A percentile compares a stretch with the other conserved stretches of the same genome.
phyloP scores from a whole-genome alignment of 2,113 vertebrate genomes.

The Telmatochromis sp. region DNA sequence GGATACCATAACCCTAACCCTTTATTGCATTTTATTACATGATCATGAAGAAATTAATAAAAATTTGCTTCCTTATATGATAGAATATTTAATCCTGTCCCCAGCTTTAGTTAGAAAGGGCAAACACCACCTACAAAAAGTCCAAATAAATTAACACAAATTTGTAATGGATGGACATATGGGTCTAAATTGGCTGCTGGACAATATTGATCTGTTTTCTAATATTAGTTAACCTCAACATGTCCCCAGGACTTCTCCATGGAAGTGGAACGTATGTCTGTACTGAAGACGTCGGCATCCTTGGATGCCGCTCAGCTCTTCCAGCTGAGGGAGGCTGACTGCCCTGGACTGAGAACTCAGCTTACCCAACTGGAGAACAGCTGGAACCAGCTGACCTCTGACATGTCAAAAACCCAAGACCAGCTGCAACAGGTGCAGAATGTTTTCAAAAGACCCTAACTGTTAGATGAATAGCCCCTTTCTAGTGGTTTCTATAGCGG shows the following conservation, averaged over 20 bases:
- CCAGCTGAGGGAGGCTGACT: slow-evolving; percentile 73
- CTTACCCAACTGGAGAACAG: slow-evolving; percentile 75
- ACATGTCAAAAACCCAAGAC: slow-evolving; percentile 76
- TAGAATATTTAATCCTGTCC: not conserved
- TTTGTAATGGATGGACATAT: not conserved
- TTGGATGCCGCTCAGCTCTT: slow-evolving; percentile 74
- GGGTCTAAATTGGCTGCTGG: not conserved
- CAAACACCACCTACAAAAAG: not conserved
- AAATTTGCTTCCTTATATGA: not conserved
- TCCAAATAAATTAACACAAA: not conserved
- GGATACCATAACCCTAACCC: not conserved
- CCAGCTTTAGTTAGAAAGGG: not conserved
- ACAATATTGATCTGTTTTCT: not conserved
- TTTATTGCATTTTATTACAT: not conserved
- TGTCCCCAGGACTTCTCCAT: slow-evolving; percentile 76
- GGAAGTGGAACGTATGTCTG: slow-evolving; percentile 75
- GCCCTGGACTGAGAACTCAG: slow-evolving; percentile 64
- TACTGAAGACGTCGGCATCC: slow-evolving; percentile 70
- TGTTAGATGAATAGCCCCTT: not conserved
- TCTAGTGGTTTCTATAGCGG: not conserved
- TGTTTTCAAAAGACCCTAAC: not conserved
- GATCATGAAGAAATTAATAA: not conserved
- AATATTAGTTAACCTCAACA: not conserved
- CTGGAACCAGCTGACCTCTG: slow-evolving; percentile 76
- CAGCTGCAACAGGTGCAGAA: slow-evolving; percentile 77